phyloP scores from a whole-genome alignment of 2,888 invertebrate species.

The Hypercompe scribonia region DNA sequence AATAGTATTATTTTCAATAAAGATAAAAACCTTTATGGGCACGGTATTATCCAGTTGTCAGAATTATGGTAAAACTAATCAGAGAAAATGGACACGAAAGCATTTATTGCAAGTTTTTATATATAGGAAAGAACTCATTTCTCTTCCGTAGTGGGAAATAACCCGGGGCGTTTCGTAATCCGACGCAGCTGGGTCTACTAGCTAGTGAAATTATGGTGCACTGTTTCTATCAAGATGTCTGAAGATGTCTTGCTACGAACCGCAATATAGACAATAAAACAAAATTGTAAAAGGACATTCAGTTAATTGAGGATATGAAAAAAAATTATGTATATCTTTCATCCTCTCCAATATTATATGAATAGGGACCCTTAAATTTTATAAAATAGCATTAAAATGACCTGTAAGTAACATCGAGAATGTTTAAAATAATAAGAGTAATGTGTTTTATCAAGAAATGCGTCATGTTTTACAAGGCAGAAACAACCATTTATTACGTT shows the following conservation, averaged over 20 bases:
- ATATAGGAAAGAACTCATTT: background rate
- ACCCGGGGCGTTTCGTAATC: background rate
- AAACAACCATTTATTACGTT: background rate
- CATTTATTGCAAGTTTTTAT: background rate
- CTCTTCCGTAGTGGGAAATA: background rate
- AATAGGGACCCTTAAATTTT: no score
- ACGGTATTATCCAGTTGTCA: background rate
- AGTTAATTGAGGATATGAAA: background rate
- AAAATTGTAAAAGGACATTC: background rate
- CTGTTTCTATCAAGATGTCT: background rate
- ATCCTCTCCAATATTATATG: background rate
- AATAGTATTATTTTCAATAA: conserved; percentile 11
- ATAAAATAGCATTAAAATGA: background rate
- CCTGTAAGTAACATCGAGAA: background rate
- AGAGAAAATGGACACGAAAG: background rate
- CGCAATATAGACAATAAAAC: background rate
- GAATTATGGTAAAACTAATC: conserved; percentile 4
- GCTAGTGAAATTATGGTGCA: background rate
- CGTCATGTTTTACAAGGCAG: background rate
- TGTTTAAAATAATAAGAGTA: background rate
- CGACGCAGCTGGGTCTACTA: background rate
- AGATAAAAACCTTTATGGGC: conserved; percentile 7
- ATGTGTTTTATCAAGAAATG: background rate
- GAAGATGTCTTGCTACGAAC: background rate
- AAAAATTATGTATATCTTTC: background rate